phyloP scores from a whole-genome alignment of 2,113 vertebrate species.

The Murina feae region DNA sequence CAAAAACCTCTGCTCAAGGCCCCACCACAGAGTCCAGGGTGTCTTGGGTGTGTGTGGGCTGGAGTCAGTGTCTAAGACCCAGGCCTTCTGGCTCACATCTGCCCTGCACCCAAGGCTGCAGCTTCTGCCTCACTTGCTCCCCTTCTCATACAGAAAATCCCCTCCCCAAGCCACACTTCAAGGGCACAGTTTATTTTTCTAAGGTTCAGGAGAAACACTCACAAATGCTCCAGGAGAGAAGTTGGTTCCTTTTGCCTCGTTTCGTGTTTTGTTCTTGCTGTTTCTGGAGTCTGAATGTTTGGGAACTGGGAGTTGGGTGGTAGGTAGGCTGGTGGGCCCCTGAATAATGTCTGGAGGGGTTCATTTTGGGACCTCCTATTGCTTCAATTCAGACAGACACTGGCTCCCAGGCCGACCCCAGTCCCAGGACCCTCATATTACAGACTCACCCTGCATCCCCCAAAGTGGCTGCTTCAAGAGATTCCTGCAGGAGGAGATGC shows the following conservation, averaged over 20 bases:
- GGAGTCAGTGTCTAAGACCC: rapidly evolving
- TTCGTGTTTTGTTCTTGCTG: background rate
- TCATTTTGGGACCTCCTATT: background rate
- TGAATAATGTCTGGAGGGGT: background rate
- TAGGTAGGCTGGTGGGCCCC: background rate
- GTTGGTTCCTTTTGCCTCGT: background rate
- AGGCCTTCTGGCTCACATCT: background rate
- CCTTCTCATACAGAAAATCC: background rate
- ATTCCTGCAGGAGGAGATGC: background rate
- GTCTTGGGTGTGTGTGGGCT: background rate
- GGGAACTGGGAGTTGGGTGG: background rate
- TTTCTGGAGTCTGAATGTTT: background rate
- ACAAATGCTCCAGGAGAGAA: background rate
- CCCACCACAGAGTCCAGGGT: too few relatives aligned
- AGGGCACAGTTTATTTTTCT: background rate
- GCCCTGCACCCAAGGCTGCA: background rate
- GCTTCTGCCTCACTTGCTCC: background rate
- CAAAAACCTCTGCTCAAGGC: background rate
- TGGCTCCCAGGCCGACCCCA: background rate
- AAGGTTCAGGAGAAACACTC: background rate
- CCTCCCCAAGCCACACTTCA: background rate
- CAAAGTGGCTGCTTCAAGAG: background rate
- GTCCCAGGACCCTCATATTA: rapidly evolving
- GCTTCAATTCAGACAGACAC: background rate
- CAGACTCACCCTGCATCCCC: background rate